Base-by-base conservation (phyloP, 2,888 invertebrate genomes). In the Nemapogon koenigi region DNA sequence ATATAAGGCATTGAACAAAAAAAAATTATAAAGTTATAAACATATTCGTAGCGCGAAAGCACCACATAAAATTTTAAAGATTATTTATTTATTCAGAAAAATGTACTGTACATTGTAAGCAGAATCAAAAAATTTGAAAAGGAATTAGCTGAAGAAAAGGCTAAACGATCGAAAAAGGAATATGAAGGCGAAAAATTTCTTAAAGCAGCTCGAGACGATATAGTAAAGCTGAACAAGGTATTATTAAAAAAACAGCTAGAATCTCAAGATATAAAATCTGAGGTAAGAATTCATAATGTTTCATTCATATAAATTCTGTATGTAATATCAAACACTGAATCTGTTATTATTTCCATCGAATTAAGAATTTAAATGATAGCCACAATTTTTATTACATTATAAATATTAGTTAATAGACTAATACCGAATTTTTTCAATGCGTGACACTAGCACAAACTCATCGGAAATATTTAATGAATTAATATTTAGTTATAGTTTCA, bases 201-300 rank as follows among this genome's bases (percentile, higher is more conserved):
- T 2, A 65, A 60, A 45, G 67, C 68, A 31, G 66, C 67, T 2
- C 62, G 76, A 43, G 58, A 59, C 2, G 70, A 73, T 17, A 46
- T 76, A 22, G 59, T 66, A 32, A 65, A 63, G 42, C 53, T 70
- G n/a, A 66, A 60, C 40, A 64, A 55, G 42, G 42, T 56, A 11
- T 44, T 75, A 13, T 38, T 76, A 10, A 55, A 64, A 43, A 73
- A 67, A 47, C 71, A 59, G 52, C 49, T 78, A 8, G 64, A 72
- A 46, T 66, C 66, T 28, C 72, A 72, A 50, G 65, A 73, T 43
- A 43, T 70, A 22, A 47, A 39, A 39, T 60, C 67, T 18, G 70
- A 73, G 66, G 76, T 67, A 35, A 38, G 40, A 33, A n/a, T n/a
- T n/a, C n/a, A n/a, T n/a, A n/a, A n/a, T n/a, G n/a, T n/a, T n/a